phyloP scores from a whole-genome alignment of 2,797 vertebrate genomes.

The Malacoctenus gilli region DNA sequence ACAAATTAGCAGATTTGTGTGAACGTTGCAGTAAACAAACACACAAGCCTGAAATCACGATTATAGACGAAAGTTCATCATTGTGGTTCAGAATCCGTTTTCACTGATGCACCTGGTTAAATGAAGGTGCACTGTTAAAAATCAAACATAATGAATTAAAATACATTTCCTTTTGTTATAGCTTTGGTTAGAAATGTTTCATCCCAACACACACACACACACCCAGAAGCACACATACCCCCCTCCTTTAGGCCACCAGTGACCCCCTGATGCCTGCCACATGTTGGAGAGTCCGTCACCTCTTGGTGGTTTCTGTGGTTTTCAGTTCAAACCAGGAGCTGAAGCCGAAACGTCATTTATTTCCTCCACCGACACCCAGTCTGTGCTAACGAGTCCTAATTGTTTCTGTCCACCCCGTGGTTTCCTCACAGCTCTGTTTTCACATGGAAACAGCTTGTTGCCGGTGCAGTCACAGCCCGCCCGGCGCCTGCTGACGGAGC shows the following conservation, averaged over 20 bases:
- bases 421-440: constrained; percentile 28
- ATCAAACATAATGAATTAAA: too few relatives aligned
- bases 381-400: constrained; percentile 41
- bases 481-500: too few relatives aligned
- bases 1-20: too few relatives aligned
- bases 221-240: too few relatives aligned
- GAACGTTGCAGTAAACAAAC: too few relatives aligned
- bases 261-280: constrained; percentile 14
- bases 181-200: constrained; percentile 22
- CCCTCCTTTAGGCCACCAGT: constrained; percentile 14
- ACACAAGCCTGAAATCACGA: too few relatives aligned
- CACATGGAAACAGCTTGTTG: constrained; percentile 32
- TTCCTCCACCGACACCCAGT: constrained; percentile 20
- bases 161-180: too few relatives aligned
- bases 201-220: background rate
- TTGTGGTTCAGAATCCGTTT: too few relatives aligned
- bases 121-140: too few relatives aligned
- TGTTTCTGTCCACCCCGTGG: constrained; percentile 43
- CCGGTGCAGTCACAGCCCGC: constrained; percentile 20
- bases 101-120: too few relatives aligned
- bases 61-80: too few relatives aligned
- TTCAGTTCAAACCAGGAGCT: constrained; percentile 5
- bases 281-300: constrained; percentile 1
- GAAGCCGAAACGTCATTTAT: constrained; percentile 23
- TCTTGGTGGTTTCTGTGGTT: constrained; percentile 16